Percentiles rank a stretch among this genome's conserved stretches.
Evolutionary conservation across 2,113 vertebrate species (phyloP).

Genomic region (Corvus moneduloides): DNA sequence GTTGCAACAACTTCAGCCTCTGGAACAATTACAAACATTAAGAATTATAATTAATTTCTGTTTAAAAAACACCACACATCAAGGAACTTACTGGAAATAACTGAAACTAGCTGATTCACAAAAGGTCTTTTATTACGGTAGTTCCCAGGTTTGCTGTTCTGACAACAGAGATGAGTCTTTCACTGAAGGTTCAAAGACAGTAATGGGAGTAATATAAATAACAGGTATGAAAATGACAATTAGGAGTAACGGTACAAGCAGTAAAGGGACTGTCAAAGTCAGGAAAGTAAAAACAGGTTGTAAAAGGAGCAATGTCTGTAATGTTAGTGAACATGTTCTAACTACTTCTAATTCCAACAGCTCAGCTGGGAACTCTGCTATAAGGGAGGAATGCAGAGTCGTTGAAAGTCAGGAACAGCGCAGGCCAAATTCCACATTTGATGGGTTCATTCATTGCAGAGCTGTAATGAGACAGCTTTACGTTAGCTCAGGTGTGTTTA

Average conservation of each 20-base stretch:
- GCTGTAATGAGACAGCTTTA: neutral
- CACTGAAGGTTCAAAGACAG: neutral
- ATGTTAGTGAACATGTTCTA: neutral
- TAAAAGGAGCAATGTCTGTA: neutral
- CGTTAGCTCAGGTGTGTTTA: neutral
- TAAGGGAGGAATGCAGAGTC: neutral
- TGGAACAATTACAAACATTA: neutral
- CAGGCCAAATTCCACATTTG: neutral
- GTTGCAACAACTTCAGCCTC: neutral
- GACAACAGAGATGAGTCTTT: neutral
- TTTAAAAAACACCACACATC: neutral
- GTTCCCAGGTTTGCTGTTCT: neutral
- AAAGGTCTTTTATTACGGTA: neutral
- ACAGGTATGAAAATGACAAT: neutral
- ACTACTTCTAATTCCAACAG: neutral
- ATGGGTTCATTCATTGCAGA: neutral
- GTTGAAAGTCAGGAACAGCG: neutral
- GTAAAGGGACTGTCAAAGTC: neutral
- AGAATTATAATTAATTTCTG: neutral
- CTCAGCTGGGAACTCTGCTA: neutral
- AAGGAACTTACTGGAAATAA: neutral
- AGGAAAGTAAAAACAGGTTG: neutral
- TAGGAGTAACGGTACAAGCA: neutral
- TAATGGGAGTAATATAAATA: conserved; percentile 33
- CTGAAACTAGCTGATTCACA: neutral